A percentile compares a stretch with the other conserved stretches of the same genome.
phyloP scores from a whole-genome alignment of 2,888 invertebrate genomes.

The Ichneumon xanthorius region DNA sequence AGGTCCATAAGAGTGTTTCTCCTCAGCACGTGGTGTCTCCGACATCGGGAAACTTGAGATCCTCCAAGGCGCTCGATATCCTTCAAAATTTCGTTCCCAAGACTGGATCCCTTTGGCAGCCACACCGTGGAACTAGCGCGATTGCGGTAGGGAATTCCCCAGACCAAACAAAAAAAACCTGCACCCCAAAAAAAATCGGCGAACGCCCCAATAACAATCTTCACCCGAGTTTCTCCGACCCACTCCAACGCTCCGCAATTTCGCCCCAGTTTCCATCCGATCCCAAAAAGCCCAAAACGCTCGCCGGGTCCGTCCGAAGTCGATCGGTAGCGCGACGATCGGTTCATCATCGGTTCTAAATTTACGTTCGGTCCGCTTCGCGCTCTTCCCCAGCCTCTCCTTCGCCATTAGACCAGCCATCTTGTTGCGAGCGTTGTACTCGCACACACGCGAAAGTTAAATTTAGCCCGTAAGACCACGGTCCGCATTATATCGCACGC shows the following conservation, averaged over 20 bases:
- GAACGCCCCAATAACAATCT: neutral
- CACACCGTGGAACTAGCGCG: conserved; percentile 68
- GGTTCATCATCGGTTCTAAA: conserved; percentile 42
- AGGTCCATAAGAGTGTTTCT: neutral
- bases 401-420: conserved; percentile 56
- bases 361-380: conserved; percentile 45
- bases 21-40: neutral
- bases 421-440: conserved; percentile 61
- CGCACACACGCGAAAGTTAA: conserved; percentile 60
- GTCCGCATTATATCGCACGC: conserved; percentile 19
- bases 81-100: conserved; percentile 58
- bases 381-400: conserved; percentile 27
- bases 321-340: too few relatives aligned
- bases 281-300: too few relatives aligned
- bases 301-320: too few relatives aligned
- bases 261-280: too few relatives aligned
- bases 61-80: neutral
- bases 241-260: too few relatives aligned
- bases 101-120: conserved; percentile 66
- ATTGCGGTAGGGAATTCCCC: conserved; percentile 63
- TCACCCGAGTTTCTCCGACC: neutral
- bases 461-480: conserved; percentile 67
- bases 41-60: conserved; percentile 17
- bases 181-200: neutral
- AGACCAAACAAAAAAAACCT: neutral